Percentiles rank a stretch among this genome's conserved stretches.
Conservation (phyloP, 2,888 invertebrate species). For the Scaptomyza tumidula region DNA sequence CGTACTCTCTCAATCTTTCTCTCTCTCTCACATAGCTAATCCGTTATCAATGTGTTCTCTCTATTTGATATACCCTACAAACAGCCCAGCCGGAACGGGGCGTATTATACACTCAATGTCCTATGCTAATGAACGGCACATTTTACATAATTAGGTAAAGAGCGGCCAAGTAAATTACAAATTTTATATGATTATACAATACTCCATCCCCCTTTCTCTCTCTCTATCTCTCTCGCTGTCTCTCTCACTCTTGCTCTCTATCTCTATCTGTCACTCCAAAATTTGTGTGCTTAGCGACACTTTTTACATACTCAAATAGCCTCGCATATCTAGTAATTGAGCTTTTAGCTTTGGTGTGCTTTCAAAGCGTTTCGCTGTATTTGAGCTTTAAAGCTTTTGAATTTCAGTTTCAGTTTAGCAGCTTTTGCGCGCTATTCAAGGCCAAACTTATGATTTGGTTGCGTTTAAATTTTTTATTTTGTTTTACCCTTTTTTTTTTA, state of each 20-base stretch:
- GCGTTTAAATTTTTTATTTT: slow-evolving; percentile 12
- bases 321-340: slow-evolving; percentile 25
- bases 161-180: slow-evolving; percentile 46
- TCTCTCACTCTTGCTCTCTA: slow-evolving; percentile 31
- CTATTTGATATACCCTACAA: slow-evolving; percentile 55
- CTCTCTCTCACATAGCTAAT: slow-evolving; percentile 40
- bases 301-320: slow-evolving; percentile 18
- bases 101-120: slow-evolving; percentile 84
- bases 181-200: slow-evolving; percentile 24
- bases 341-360: slow-evolving; percentile 51
- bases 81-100: slow-evolving; percentile 84
- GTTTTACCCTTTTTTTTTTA: slow-evolving; percentile 3
- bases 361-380: slow-evolving; percentile 46
- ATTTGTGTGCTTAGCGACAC: slow-evolving; percentile 51
- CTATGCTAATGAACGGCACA: slow-evolving; percentile 85
- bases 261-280: slow-evolving; percentile 19
- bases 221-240: slow-evolving; percentile 12
- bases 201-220: slow-evolving; percentile 10
- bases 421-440: slow-evolving; percentile 46
- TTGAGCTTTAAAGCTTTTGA: slow-evolving; percentile 44
- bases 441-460: slow-evolving; percentile 40
- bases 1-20: slow-evolving; percentile 1
- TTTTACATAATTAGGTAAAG: slow-evolving; percentile 85
- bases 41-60: slow-evolving; percentile 52
- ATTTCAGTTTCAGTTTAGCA: slow-evolving; percentile 46